A percentile compares a stretch with the other conserved stretches of the same genome.
Conservation (phyloP, 2,113 vertebrate species). For the Isichthys henryi region DNA sequence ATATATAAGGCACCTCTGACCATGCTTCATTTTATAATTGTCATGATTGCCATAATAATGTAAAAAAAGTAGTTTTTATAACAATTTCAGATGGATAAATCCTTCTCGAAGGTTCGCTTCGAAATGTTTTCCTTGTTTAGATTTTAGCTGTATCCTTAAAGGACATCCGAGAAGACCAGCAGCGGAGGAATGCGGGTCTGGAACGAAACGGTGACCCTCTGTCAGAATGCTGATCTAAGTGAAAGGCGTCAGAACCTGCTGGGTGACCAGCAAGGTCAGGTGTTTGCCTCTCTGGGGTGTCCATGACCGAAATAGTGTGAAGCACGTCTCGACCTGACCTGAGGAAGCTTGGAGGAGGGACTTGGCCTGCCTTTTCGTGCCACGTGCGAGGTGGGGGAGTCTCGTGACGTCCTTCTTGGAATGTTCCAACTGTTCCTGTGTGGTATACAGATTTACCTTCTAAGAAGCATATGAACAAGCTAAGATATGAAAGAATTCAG, state of each 20-base stretch:
- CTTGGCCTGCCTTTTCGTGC: neutral
- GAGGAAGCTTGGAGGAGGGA: neutral
- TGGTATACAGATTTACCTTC: neutral
- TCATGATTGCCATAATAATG: neutral
- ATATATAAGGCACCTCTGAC: neutral
- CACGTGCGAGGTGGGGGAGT: neutral
- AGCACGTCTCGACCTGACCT: neutral
- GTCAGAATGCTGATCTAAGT: neutral
- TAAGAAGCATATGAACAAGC: neutral
- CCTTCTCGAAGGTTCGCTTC: neutral
- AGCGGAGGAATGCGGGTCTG: neutral
- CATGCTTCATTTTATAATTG: neutral
- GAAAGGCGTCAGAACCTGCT: neutral
- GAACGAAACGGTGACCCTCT: neutral
- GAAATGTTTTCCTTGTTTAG: neutral
- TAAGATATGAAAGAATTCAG: neutral
- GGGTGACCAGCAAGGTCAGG: neutral
- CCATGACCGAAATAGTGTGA: neutral
- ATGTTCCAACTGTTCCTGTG: neutral
- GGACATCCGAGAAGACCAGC: neutral
- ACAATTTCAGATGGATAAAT: neutral
- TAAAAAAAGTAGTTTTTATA: neutral
- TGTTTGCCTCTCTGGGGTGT: neutral
- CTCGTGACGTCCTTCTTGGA: neutral
- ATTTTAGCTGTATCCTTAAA: neutral